These are phyloP conservation scores for Hymenochirus boettgeri DNA, from an alignment of 2,113 vertebrate genomes.

Conservation along the genomic window DNA sequence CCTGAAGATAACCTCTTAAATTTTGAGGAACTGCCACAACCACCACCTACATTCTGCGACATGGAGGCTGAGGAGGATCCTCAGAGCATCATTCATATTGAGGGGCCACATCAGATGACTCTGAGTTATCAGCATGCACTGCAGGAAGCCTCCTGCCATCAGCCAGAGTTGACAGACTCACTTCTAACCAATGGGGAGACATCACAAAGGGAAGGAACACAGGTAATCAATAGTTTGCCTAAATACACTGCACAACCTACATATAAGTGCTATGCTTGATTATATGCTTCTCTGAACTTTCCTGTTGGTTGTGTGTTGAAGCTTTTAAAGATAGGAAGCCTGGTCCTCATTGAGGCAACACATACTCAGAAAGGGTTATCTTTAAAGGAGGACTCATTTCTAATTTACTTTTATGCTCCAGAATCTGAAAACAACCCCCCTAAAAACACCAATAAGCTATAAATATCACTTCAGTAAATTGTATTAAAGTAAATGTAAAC, in stretches of 20 bases:
- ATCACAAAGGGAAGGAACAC: constrained; percentile 83
- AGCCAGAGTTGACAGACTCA: constrained; percentile 52
- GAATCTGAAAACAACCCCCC: too few species aligned
- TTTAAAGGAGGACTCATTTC: too few species aligned
- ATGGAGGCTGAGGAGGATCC: constrained; percentile 63
- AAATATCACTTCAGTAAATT: too few species aligned
- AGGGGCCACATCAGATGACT: constrained; percentile 64
- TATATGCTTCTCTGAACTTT: too few species aligned
- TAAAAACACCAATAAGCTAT: too few species aligned
- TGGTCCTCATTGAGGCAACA: too few species aligned
- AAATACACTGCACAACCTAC: neutral
- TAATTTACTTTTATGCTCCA: too few species aligned
- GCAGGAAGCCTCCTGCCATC: constrained; percentile 64
- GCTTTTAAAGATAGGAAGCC: too few species aligned
- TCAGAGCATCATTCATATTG: constrained; percentile 66
- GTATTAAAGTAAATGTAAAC: too few species aligned
- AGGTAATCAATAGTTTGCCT: constrained; percentile 57
- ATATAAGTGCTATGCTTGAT: too few species aligned
- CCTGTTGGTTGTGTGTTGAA: too few species aligned
- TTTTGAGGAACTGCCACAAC: constrained; percentile 85
- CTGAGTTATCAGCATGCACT: constrained; percentile 78
- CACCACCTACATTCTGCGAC: constrained; percentile 72
- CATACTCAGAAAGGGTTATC: too few species aligned
- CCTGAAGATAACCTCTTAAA: constrained; percentile 72
- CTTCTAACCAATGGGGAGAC: constrained; percentile 87